Conservation (phyloP, 2,797 vertebrate species). For the Florisuga fusca region DNA sequence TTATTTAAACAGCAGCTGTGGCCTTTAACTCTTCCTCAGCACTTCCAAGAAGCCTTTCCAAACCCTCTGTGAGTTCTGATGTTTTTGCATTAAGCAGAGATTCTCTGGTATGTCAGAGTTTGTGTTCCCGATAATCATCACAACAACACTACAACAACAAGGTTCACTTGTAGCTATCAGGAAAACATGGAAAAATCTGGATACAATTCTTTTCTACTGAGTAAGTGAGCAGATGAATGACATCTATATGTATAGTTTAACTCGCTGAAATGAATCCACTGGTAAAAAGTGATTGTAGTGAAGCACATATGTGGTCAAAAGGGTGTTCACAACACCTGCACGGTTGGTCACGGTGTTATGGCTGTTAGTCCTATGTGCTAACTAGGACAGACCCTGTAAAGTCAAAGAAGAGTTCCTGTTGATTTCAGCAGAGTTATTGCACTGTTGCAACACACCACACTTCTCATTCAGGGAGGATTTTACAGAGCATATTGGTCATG, state of each 20-base stretch:
- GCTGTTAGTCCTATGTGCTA: not conserved
- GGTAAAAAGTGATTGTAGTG: not conserved
- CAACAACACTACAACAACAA: fast-evolving
- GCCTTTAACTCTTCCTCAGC: not conserved
- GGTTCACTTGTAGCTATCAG: not conserved
- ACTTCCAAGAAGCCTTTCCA: not conserved
- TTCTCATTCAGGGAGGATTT: fast-evolving
- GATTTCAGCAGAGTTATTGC: not conserved
- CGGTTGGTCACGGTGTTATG: not conserved
- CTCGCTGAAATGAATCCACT: not conserved
- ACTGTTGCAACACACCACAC: not conserved
- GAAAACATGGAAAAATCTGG: not conserved
- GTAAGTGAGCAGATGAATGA: not conserved
- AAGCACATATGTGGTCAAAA: not conserved
- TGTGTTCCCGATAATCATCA: not conserved
- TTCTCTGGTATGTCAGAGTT: not conserved
- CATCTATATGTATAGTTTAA: not conserved
- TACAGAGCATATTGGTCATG: not conserved
- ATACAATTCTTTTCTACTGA: not conserved
- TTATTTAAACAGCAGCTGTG: not conserved
- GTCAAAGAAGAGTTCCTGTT: not conserved
- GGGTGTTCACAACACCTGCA: not conserved
- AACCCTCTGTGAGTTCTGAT: not conserved
- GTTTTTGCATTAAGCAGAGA: not conserved
- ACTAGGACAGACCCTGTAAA: not conserved